Evolutionary conservation across 2,113 vertebrate genomes (phyloP).

Genomic region (Paratilapia polleni): DNA sequence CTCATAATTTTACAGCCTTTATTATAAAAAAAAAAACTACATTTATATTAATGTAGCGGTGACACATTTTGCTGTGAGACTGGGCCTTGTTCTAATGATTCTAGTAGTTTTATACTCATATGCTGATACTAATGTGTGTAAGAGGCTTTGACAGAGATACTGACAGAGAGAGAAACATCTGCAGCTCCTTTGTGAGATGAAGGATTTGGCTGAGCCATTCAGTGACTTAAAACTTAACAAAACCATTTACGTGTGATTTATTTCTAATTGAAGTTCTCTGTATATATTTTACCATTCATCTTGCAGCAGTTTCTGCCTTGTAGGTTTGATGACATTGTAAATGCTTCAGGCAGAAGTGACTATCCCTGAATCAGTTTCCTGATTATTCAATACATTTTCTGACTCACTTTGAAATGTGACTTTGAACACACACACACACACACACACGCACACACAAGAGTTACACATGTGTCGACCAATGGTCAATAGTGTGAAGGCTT

Average conservation of each 20-base stretch:
- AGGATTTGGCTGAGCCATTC: background rate
- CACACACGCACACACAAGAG: background rate
- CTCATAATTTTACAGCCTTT: too few relatives aligned
- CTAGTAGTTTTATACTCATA: too few relatives aligned
- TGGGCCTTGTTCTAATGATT: fast-evolving
- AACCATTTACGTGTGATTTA: background rate
- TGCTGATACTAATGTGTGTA: too few relatives aligned
- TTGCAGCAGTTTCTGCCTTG: too few relatives aligned
- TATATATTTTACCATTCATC: background rate
- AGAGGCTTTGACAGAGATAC: background rate
- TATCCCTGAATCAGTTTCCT: too few relatives aligned
- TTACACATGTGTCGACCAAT: background rate
- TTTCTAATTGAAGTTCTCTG: background rate
- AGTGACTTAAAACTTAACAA: background rate
- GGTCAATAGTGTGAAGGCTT: conserved; percentile 8
- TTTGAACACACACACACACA: too few relatives aligned
- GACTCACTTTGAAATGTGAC: too few relatives aligned
- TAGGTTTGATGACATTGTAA: too few relatives aligned
- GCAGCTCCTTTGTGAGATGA: background rate
- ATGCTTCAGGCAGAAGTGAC: too few relatives aligned
- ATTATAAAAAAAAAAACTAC: too few relatives aligned
- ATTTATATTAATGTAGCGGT: background rate
- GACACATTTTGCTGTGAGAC: background rate
- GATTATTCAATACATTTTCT: too few relatives aligned
- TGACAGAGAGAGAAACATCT: background rate